Percentiles rank a stretch among this genome's conserved stretches.
Conservation (phyloP, 1,140 invertebrate genomes). For the Drosophila sturtevanti region DNA sequence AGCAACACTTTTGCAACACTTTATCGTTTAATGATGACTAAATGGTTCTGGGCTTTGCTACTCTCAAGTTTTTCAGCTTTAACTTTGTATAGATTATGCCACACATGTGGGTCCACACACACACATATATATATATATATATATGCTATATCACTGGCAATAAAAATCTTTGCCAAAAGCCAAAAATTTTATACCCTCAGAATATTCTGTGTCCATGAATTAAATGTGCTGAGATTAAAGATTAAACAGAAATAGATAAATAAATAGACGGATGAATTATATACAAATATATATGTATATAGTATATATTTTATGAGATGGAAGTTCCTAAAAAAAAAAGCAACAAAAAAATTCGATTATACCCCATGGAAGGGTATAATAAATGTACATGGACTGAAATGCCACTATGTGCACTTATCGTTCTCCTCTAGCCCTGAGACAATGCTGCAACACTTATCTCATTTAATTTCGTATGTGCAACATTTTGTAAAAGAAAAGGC, state of each 20-base stretch:
- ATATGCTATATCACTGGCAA: neutral
- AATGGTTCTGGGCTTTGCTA: conserved; percentile 3
- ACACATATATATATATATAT: neutral
- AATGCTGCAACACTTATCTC: conserved; percentile 61
- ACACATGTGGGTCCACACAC: neutral
- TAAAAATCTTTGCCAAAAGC: neutral
- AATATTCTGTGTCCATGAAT: neutral
- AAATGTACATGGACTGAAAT: conserved; percentile 36
- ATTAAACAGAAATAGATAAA: too few species aligned
- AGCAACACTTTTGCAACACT: conserved; percentile 7
- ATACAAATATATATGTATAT: too few species aligned
- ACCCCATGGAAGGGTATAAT: conserved; percentile 14
- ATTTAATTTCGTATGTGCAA: conserved; percentile 54
- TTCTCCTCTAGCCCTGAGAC: conserved; percentile 17
- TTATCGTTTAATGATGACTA: conserved; percentile 9
- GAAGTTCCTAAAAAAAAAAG: too few species aligned
- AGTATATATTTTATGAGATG: too few species aligned
- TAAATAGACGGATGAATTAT: too few species aligned
- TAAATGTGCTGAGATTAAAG: too few species aligned
- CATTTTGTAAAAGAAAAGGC: conserved; percentile 26
- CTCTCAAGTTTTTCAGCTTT: conserved; percentile 3
- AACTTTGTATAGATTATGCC: conserved; percentile 4
- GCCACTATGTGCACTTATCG: conserved; percentile 4
- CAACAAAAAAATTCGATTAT: neutral
- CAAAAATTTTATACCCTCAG: neutral